Conservation (phyloP, 2,888 invertebrate genomes). For the Agrilus cyanescens region DNA sequence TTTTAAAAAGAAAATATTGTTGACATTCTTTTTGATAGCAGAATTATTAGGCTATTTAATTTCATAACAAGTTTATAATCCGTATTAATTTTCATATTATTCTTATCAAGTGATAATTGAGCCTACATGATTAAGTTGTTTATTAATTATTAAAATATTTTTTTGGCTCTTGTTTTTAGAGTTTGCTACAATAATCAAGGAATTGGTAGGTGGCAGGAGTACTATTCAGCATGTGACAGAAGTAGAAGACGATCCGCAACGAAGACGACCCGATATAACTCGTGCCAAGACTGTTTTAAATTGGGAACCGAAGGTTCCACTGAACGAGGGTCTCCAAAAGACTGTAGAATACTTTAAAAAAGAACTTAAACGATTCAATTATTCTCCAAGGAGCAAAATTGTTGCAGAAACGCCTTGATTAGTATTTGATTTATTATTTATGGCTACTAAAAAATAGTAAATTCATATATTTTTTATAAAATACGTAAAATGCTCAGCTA, state of each 20-base stretch:
- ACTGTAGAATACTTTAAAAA: conserved; percentile 90
- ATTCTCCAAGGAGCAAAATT: conserved; percentile 31
- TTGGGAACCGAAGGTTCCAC: conserved; percentile 86
- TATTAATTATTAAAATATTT: background rate
- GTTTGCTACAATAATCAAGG: conserved; percentile 76
- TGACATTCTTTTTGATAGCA: too few relatives aligned
- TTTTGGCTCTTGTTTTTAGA: conserved; percentile 48
- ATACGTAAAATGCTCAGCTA: too few relatives aligned
- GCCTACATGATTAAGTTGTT: conserved; percentile 3
- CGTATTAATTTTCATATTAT: too few relatives aligned
- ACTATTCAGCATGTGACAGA: conserved; percentile 72
- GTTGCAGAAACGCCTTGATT: too few relatives aligned
- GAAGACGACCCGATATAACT: conserved; percentile 86
- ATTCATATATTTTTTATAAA: too few relatives aligned
- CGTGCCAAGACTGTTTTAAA: conserved; percentile 72
- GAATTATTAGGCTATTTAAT: too few relatives aligned
- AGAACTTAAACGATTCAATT: conserved; percentile 58
- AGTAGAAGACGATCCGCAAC: conserved; percentile 92
- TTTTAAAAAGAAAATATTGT: too few relatives aligned
- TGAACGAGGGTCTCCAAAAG: conserved; percentile 76
- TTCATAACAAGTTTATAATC: too few relatives aligned
- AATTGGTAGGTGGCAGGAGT: conserved; percentile 75
- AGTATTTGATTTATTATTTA: too few relatives aligned
- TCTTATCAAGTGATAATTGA: too few relatives aligned
- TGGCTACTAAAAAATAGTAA: too few relatives aligned